phyloP scores from a whole-genome alignment of 2,888 invertebrate species.

The Geotrupes spiniger region DNA sequence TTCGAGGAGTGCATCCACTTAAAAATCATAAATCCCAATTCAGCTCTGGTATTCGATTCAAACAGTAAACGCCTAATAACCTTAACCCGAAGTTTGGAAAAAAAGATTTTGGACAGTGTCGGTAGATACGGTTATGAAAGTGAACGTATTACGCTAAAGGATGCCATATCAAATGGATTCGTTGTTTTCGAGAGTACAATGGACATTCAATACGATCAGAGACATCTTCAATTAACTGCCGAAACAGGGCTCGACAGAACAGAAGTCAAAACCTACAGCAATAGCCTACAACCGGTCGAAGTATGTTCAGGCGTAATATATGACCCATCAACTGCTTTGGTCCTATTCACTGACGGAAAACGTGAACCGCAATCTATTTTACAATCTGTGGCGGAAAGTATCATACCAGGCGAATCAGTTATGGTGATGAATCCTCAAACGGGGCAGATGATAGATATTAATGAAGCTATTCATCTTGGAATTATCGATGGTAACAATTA shows the following conservation, averaged over 20 bases:
- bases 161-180: conserved; percentile 66
- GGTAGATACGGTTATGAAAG: conserved; percentile 68
- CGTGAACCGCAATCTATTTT: conserved; percentile 66
- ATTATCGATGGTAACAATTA: conserved; percentile 72
- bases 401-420: conserved; percentile 66
- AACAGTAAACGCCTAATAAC: conserved; percentile 57
- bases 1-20: conserved; percentile 85
- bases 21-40: conserved; percentile 80
- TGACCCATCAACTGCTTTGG: conserved; percentile 72
- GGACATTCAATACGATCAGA: conserved; percentile 30
- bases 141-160: conserved; percentile 65
- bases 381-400: conserved; percentile 73
- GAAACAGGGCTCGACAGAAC: conserved; percentile 1
- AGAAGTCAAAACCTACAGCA: conserved; percentile 19
- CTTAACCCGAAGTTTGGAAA: conserved; percentile 71
- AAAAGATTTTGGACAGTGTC: conserved; percentile 71
- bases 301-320: conserved; percentile 71
- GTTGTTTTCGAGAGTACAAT: conserved; percentile 60
- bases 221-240: conserved; percentile 12
- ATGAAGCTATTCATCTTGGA: conserved; percentile 74
- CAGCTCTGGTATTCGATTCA: conserved; percentile 79
- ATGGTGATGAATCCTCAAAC: conserved; percentile 69
- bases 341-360: conserved; percentile 70
- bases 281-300: conserved; percentile 64
- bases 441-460: conserved; percentile 54